Evolutionary conservation across 2,113 vertebrate species (phyloP).

Genomic region (Cairina moschata): DNA sequence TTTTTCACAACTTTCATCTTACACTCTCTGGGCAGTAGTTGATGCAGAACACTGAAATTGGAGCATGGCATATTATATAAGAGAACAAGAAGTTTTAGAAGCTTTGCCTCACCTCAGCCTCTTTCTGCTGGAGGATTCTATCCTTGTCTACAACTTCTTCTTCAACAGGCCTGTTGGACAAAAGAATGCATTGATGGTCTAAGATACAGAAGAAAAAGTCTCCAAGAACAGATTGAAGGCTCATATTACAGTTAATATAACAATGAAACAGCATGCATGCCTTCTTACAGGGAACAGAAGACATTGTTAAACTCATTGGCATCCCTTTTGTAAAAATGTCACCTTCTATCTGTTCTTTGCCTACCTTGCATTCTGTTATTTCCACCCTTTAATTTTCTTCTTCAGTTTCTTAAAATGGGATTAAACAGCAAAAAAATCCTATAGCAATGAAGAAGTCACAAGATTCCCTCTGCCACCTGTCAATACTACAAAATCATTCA

Average conservation of each 20-base stretch:
- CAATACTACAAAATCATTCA: not conserved
- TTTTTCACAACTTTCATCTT: not conserved
- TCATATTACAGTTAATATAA: not conserved
- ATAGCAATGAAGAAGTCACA: not conserved
- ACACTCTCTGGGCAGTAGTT: not conserved
- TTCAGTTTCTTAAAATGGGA: not conserved
- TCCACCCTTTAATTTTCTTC: not conserved
- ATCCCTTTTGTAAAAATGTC: not conserved
- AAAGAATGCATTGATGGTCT: not conserved
- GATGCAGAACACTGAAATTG: not conserved
- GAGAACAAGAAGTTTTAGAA: not conserved
- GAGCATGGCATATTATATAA: not conserved
- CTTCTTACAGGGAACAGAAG: not conserved
- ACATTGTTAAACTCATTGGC: not conserved
- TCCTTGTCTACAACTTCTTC: conserved; percentile 93
- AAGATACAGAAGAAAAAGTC: not conserved
- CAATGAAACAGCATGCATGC: not conserved
- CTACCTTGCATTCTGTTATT: not conserved
- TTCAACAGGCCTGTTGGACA: conserved; percentile 81
- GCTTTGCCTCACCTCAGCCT: conserved; percentile 84
- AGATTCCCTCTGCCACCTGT: not conserved
- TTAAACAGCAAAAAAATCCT: too few species aligned
- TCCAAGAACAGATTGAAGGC: not conserved
- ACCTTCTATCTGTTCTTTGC: not conserved
- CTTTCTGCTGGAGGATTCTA: conserved; percentile 92